phyloP scores from a whole-genome alignment of 2,888 invertebrate genomes.

The Xestoiulus laeticollis region DNA sequence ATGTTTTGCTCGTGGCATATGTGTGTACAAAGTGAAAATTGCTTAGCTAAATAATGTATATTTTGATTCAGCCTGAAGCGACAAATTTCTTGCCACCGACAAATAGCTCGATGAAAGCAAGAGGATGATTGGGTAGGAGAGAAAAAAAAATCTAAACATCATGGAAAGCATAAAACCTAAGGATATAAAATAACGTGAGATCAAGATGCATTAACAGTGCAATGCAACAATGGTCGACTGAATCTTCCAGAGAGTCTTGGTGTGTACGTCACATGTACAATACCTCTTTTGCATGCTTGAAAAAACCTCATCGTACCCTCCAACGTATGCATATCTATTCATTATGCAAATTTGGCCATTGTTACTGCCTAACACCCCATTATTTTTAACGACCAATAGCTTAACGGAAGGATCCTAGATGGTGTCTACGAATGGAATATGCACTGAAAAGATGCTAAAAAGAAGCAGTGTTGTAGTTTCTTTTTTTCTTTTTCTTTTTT shows the following conservation, averaged over 20 bases:
- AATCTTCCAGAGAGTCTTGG: background rate
- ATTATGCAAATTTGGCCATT: constrained; percentile 41
- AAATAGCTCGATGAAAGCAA: background rate
- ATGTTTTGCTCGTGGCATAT: background rate
- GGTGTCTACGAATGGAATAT: constrained; percentile 36
- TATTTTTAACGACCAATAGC: constrained; percentile 48
- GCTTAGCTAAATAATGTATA: background rate
- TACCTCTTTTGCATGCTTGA: background rate
- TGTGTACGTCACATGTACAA: background rate
- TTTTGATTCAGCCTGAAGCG: background rate
- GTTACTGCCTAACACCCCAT: constrained; percentile 48
- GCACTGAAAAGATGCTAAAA: constrained; percentile 44
- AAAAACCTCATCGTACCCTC: background rate
- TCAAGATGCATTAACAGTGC: background rate
- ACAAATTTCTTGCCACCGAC: background rate
- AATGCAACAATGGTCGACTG: background rate
- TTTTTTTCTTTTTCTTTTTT: background rate
- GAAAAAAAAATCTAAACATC: background rate
- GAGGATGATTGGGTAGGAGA: background rate
- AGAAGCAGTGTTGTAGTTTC: background rate
- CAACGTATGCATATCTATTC: background rate
- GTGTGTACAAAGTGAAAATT: background rate
- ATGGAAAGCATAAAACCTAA: background rate
- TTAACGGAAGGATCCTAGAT: constrained; percentile 21
- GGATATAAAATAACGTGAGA: background rate